A percentile compares a stretch with the other conserved stretches of the same genome.
Evolutionary conservation across 2,888 invertebrate species (phyloP).

Genomic region (Merodon equestris): DNA sequence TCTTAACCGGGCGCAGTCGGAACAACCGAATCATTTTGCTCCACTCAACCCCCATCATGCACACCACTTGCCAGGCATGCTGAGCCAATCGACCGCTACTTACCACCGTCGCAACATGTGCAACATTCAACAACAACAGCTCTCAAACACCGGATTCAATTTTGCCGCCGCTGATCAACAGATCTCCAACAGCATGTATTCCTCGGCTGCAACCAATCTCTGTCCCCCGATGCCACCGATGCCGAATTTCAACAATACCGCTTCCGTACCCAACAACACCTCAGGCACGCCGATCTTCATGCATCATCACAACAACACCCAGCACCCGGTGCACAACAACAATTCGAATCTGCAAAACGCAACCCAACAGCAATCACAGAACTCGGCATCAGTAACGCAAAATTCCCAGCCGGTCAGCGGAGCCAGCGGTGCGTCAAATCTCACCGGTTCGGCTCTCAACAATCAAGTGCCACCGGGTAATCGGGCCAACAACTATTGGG

Average conservation of each 20-base stretch:
- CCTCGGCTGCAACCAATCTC: conserved; percentile 42
- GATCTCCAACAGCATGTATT: conserved; percentile 37
- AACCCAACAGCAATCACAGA: conserved; percentile 70
- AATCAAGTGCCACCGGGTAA: conserved; percentile 95
- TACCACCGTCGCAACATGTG: conserved; percentile 63
- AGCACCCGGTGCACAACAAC: conserved; percentile 75
- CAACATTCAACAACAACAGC: conserved; percentile 70
- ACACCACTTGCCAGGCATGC: conserved; percentile 72
- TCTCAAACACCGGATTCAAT: conserved; percentile 19
- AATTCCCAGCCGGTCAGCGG: conserved; percentile 60
- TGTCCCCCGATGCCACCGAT: conserved; percentile 64
- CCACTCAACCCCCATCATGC: conserved; percentile 47
- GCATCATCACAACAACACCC: conserved; percentile 78
- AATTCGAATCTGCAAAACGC: conserved; percentile 75
- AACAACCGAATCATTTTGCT: conserved; percentile 73
- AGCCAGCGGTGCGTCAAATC: conserved; percentile 73
- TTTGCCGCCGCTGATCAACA: conserved; percentile 54
- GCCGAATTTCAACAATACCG: conserved; percentile 60
- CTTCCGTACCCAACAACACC: conserved; percentile 71
- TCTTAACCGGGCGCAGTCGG: conserved; percentile 76
- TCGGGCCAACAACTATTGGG: conserved; percentile 95
- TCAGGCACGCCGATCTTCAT: conserved; percentile 76
- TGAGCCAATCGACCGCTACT: conserved; percentile 65
- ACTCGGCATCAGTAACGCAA: conserved; percentile 45
- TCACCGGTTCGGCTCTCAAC: conserved; percentile 81